phyloP scores from a whole-genome alignment of 2,797 vertebrate genomes.

The Anguilla anguilla region DNA sequence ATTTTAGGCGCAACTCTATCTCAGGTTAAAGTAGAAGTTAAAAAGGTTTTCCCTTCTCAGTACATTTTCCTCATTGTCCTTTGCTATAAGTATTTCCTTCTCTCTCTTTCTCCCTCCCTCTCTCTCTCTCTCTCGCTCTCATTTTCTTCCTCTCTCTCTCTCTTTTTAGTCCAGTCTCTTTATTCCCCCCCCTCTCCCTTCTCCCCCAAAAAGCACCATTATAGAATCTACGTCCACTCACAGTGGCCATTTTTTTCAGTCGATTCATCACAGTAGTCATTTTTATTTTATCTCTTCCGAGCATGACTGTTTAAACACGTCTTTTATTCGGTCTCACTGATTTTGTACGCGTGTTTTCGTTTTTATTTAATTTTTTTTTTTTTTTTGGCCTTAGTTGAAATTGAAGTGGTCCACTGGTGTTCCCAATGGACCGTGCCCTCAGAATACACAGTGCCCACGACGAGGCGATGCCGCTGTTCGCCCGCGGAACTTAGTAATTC shows the following conservation, averaged over 20 bases:
- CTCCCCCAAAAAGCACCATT: background rate
- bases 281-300: background rate
- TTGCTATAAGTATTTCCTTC: background rate
- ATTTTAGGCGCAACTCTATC: conserved; percentile 61
- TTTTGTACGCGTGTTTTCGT: background rate
- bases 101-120: conserved; percentile 37
- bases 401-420: background rate
- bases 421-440: background rate
- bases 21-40: conserved; percentile 67
- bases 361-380: too few species aligned
- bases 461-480: background rate
- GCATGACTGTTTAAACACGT: background rate
- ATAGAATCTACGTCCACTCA: background rate
- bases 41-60: conserved; percentile 50
- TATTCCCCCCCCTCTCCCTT: background rate
- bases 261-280: background rate
- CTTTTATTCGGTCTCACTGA: background rate
- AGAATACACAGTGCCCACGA: background rate
- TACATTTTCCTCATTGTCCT: conserved; percentile 29
- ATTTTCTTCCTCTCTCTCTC: conserved; percentile 31
- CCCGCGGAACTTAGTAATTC: background rate
- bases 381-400: background rate
- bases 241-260: background rate
- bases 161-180: conserved; percentile 32
- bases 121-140: conserved; percentile 7